phyloP scores from a whole-genome alignment of 1,140 invertebrate species.

The Drosophila pallidifrons region DNA sequence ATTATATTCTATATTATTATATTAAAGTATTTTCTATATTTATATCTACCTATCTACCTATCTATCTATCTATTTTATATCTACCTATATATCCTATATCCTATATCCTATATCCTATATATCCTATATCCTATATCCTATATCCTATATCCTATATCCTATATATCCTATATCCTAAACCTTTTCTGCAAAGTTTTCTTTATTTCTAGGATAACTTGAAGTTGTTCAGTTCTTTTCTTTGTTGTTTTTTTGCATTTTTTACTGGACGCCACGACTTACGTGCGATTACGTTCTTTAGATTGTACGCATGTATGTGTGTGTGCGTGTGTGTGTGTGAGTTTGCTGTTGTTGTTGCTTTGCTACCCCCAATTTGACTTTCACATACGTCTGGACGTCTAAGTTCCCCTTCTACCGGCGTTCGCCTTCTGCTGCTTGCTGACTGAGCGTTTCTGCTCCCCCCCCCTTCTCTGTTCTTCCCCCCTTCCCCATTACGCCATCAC shows the following conservation, averaged over 20 bases:
- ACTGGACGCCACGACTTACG: constrained; percentile 79
- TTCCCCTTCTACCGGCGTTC: not conserved
- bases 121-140: no score
- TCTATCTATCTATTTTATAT: no score
- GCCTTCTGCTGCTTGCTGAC: not conserved
- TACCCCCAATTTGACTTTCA: constrained; percentile 75
- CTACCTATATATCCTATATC: no score
- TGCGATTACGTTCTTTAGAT: constrained; percentile 78
- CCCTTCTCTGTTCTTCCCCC: not conserved
- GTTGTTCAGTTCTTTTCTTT: not conserved
- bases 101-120: no score
- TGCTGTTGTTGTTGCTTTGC: constrained; percentile 34
- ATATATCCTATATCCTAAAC: no score
- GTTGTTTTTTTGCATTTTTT: constrained; percentile 74
- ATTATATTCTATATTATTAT: no score
- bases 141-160: no score
- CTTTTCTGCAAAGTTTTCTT: not conserved
- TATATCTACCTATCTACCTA: no score
- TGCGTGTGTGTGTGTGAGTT: constrained; percentile 24
- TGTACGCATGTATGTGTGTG: constrained; percentile 27
- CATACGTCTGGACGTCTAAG: constrained; percentile 66
- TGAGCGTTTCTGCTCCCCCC: not conserved
- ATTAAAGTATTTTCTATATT: no score
- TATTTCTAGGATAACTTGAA: not conserved
- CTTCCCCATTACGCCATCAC: constrained; percentile 23